Percentiles rank a stretch among this genome's conserved stretches.
Evolutionary conservation across 1,140 invertebrate genomes (phyloP).

Genomic region (Brachionus calyciflorus): DNA sequence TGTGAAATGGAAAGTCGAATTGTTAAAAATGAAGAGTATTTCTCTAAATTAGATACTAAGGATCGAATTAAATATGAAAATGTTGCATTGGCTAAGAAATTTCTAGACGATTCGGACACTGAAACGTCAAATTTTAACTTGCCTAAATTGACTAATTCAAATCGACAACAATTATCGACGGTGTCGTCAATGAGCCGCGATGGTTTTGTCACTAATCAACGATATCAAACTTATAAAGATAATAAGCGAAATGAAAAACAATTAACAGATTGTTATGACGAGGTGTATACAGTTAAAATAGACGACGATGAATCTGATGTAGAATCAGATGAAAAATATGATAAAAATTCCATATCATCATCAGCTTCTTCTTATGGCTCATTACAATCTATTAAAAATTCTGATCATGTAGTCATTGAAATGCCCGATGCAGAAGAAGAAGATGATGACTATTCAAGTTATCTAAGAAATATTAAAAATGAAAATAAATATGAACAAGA

Average conservation of each 20-base stretch:
- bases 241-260: constrained; percentile 35
- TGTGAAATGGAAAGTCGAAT: background rate
- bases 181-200: background rate
- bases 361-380: constrained; percentile 10
- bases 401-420: constrained; percentile 28
- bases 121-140: background rate
- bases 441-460: background rate
- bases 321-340: background rate
- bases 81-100: background rate
- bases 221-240: constrained; percentile 43
- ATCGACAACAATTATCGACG: too few relatives aligned
- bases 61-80: background rate
- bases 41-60: background rate
- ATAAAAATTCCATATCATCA: background rate
- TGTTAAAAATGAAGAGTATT: constrained; percentile 17
- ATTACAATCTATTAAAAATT: background rate
- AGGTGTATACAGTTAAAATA: constrained; percentile 10
- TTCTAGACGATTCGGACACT: background rate
- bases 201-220: constrained; percentile 13
- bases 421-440: constrained; percentile 4
- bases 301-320: constrained; percentile 13
- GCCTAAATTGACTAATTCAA: background rate
- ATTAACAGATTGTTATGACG: constrained; percentile 40
- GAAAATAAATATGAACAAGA: constrained; percentile 38
- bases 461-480: background rate